Evolutionary conservation across 1,140 invertebrate genomes (phyloP), one percentile per base, ranked within the genome.

Genomic region (Drosophila tani): DNA sequence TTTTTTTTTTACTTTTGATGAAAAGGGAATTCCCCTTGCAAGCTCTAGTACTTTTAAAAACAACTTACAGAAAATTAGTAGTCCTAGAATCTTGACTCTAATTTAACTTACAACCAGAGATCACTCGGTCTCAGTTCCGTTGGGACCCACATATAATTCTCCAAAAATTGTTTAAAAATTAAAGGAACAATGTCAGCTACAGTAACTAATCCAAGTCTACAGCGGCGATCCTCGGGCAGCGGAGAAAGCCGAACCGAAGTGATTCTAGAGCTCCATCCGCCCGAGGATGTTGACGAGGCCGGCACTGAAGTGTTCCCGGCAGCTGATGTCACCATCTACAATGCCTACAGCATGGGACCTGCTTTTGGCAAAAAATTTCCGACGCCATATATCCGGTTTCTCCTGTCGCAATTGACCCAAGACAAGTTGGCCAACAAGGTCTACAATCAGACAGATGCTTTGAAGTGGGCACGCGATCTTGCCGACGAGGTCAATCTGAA

Each of bases 341-440:
- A 88, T 55, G 46, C 53, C 8, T 87, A 87, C 21, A 46, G 27
- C 8, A 88, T 88, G 77, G 83, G 83, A 0, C 83, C 83, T 0
- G 73, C 83, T 3, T 87, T 87, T 46, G 84, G 83, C 5, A 55
- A 57, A 32, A 87, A 87, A 53, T 84, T 87, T 17, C 84, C 84
- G 2, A 8, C 78, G 35, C 53, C 46, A 12, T 62, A 64, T 27
- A 87, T 87, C 43, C 62, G 69, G 2, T 51, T 53, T 7, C 68
- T 71, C 24, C 3, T 86, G 0, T 35, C 69, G 0, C 64, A 58
- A 8, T 8, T 70, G 21, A n/a, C 73, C 5, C 11, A 6, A 9
- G 65, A 75, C 0, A 77, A 49, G 11, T 17, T 86, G 7, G 17
- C 45, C 7, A 70, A 67, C 19, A 70, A 88, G 40, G 58, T 27